Percentiles rank a stretch among this genome's conserved stretches.
These are phyloP conservation scores for Schlechtendalia chinensis DNA, from an alignment of 1,140 invertebrate species.

Conservation along the genomic window DNA sequence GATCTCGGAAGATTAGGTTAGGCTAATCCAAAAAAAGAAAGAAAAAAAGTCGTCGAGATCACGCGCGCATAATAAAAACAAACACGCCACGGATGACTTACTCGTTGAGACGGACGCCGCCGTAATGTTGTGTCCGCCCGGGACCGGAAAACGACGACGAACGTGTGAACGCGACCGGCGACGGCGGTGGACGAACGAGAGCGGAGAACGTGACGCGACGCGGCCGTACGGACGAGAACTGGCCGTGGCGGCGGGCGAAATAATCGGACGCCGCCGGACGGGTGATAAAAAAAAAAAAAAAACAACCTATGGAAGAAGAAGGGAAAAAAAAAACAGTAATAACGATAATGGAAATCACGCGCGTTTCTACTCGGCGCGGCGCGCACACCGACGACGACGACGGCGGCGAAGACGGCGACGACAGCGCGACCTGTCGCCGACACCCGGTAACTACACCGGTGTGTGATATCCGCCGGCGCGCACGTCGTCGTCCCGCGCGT, in stretches of 20 bases:
- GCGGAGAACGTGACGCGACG: background rate
- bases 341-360: constrained; percentile 35
- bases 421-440: constrained; percentile 31
- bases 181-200: no score
- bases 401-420: constrained; percentile 22
- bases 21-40: no score
- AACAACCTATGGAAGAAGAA: constrained; percentile 4
- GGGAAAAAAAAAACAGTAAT: background rate
- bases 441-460: background rate
- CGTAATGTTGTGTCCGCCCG: no score
- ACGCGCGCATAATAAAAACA: no score
- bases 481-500: no score
- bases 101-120: no score
- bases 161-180: no score
- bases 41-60: no score
- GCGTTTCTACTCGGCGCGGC: constrained; percentile 7
- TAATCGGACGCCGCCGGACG: background rate
- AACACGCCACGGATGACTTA: no score
- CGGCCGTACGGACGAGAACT: background rate
- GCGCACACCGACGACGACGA: background rate
- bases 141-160: background rate
- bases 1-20: no score
- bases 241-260: background rate
- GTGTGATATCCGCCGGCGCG: no score
- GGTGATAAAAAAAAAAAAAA: no score